Evolutionary conservation across 2,797 vertebrate species (phyloP), one percentile per base, ranked within the genome.

Genomic region (Muraenolepis orangiensis): DNA sequence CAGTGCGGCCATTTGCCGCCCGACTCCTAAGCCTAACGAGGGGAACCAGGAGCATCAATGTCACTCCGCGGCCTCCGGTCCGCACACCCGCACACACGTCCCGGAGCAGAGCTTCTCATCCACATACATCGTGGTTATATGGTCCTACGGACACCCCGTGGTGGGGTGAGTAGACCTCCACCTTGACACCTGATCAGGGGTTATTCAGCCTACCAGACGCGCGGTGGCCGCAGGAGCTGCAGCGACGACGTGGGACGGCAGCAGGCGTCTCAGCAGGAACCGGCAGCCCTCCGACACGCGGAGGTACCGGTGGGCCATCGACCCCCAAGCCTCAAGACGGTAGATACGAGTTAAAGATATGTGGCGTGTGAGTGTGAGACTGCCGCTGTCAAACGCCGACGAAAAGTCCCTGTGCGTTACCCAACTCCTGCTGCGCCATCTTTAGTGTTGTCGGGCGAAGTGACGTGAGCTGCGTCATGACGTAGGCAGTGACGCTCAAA

Each of bases 231-330:
- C 13, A 26, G 76, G 64, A 18, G 14, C 18, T 51, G 42, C 42
- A 18, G 14, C 18, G 18, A 18, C 42, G 42, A 20, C 42, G 6
- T 51, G 51, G 20, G 51, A 10, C 51, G n/a, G 51, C 67, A 36
- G 78, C 61, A 82, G 80, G 32, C 61, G 68, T 2, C 84, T 79
- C 51, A 86, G 28, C 7, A 76, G 0, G 64, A 0, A 67, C 38
- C 81, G 29, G 71, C 78, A 86, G 79, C 80, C 80, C 2, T 72
- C 77, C 0, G 81, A 83, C 76, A 91, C 74, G 40, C 82, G 82
- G 76, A 91, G 80, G 85, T 83, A 91, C 13, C 80, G 84, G 76
- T 88, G 87, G 7, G 88, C 86, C 91, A 91, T 91, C 29, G 69
- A n/a, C 81, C n/a, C n/a, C n/a, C n/a, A n/a, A n/a, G n/a, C n/a